Evolutionary conservation across 1,140 invertebrate species (phyloP).

Genomic region (Zophobas atratus): DNA sequence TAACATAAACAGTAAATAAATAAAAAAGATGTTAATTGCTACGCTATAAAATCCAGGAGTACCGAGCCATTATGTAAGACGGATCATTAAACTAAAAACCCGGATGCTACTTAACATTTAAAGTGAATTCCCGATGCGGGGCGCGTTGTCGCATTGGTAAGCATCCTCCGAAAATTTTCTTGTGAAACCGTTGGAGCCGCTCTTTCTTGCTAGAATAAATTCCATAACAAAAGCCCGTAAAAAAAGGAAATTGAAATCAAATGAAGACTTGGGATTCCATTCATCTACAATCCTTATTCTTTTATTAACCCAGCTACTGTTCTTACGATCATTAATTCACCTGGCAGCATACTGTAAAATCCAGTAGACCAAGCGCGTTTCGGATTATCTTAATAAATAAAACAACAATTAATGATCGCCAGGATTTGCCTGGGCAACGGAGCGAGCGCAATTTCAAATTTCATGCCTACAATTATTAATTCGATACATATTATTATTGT

Average conservation of each 20-base stretch:
- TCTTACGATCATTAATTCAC: constrained; percentile 58
- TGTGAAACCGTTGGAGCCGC: constrained; percentile 14
- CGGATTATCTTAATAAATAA: constrained; percentile 50
- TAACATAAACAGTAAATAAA: constrained; percentile 37
- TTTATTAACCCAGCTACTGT: constrained; percentile 57
- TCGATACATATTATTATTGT: constrained; percentile 64
- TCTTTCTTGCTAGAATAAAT: background rate
- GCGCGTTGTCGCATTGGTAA: constrained; percentile 25
- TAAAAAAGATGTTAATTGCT: constrained; percentile 37
- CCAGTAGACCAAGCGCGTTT: constrained; percentile 30
- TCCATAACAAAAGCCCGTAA: constrained; percentile 48
- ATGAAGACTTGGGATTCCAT: constrained; percentile 50
- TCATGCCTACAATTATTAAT: constrained; percentile 64
- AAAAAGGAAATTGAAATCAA: constrained; percentile 55
- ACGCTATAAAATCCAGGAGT: constrained; percentile 34
- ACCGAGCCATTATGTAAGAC: constrained; percentile 41
- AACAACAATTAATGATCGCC: constrained; percentile 47
- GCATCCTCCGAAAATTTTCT: constrained; percentile 13
- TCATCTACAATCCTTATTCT: constrained; percentile 50
- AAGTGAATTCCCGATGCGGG: constrained; percentile 38
- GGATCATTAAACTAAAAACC: constrained; percentile 43
- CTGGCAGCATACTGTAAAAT: constrained; percentile 51
- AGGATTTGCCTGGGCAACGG: constrained; percentile 48
- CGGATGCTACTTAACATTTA: constrained; percentile 42
- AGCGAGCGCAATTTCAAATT: constrained; percentile 63